phyloP scores from a whole-genome alignment of 2,113 vertebrate species.

The Salvelinus alpinus region DNA sequence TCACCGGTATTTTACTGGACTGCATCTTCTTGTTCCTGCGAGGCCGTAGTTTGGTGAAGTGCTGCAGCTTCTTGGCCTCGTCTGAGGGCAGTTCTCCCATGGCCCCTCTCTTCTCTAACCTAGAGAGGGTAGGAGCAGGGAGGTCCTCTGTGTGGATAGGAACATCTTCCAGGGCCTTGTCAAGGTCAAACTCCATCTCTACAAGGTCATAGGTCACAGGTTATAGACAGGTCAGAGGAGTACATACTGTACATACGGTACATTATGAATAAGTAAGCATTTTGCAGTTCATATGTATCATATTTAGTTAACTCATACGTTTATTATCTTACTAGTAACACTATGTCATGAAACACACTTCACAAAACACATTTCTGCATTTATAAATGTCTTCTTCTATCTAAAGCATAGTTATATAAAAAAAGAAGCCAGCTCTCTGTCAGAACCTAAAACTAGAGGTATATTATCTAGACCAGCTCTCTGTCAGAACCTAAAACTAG shows the following conservation, averaged over 20 bases:
- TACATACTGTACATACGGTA: neutral
- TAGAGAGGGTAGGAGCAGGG: slow-evolving; percentile 57
- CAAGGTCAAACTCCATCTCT: slow-evolving; percentile 99
- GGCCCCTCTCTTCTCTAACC: slow-evolving; percentile 78
- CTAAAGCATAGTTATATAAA: too few relatives aligned
- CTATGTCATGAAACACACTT: neutral
- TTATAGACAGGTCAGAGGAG: slow-evolving; percentile 4
- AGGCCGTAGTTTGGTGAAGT: slow-evolving; percentile 93
- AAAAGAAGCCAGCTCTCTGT: too few relatives aligned
- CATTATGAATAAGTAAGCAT: neutral
- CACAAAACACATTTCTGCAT: neutral
- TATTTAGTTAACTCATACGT: neutral
- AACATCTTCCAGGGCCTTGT: slow-evolving; percentile 93
- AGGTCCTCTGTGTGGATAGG: slow-evolving; percentile 86
- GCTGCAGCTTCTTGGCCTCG: slow-evolving; percentile 92
- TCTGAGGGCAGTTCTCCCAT: slow-evolving; percentile 91
- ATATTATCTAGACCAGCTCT: too few relatives aligned
- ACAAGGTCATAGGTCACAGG: neutral
- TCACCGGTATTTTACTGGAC: slow-evolving; percentile 87
- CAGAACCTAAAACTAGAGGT: too few relatives aligned
- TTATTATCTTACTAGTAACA: neutral
- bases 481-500: too few relatives aligned
- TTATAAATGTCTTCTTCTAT: too few relatives aligned
- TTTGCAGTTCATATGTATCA: neutral
- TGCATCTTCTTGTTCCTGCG: slow-evolving; percentile 90